Evolutionary conservation across 2,888 invertebrate genomes (phyloP).

Genomic region (Elmis aenea): DNA sequence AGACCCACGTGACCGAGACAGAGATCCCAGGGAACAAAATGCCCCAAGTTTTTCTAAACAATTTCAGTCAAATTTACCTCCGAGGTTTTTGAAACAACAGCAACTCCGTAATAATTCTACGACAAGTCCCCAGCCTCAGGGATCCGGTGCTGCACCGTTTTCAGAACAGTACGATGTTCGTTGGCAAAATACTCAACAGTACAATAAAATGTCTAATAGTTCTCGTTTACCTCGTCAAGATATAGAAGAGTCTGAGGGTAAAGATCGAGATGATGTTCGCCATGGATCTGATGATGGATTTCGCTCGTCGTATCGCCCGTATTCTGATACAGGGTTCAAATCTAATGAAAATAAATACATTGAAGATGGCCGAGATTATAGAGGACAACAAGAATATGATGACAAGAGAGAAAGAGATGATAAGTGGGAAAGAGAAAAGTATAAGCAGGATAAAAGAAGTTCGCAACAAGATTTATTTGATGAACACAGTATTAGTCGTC

Average conservation of each 20-base stretch:
- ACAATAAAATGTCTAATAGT: constrained; percentile 12
- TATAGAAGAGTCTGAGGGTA: constrained; percentile 20
- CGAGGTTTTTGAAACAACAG: constrained; percentile 77
- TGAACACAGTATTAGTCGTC: constrained; percentile 24
- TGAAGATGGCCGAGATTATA: constrained; percentile 41
- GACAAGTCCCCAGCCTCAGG: constrained; percentile 34
- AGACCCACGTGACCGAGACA: constrained; percentile 38
- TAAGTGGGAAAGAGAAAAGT: constrained; percentile 31
- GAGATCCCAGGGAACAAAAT: constrained; percentile 52
- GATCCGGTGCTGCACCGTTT: constrained; percentile 28
- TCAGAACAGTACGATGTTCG: constrained; percentile 33
- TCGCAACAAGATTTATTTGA: constrained; percentile 25
- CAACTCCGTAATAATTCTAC: constrained; percentile 49
- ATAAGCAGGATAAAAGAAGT: constrained; percentile 20
- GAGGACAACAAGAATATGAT: constrained; percentile 30
- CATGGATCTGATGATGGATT: constrained; percentile 37
- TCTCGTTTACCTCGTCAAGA: constrained; percentile 16
- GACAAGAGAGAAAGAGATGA: constrained; percentile 34
- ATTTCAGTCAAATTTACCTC: constrained; percentile 80
- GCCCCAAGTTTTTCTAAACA: constrained; percentile 62
- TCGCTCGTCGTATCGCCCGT: constrained; percentile 32
- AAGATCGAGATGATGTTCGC: constrained; percentile 35
- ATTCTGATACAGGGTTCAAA: constrained; percentile 31
- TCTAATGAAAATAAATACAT: constrained; percentile 38
- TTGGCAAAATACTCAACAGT: constrained; percentile 26